Evolutionary conservation across 2,113 vertebrate genomes (phyloP).

Genomic region (Taurulus bubalis): DNA sequence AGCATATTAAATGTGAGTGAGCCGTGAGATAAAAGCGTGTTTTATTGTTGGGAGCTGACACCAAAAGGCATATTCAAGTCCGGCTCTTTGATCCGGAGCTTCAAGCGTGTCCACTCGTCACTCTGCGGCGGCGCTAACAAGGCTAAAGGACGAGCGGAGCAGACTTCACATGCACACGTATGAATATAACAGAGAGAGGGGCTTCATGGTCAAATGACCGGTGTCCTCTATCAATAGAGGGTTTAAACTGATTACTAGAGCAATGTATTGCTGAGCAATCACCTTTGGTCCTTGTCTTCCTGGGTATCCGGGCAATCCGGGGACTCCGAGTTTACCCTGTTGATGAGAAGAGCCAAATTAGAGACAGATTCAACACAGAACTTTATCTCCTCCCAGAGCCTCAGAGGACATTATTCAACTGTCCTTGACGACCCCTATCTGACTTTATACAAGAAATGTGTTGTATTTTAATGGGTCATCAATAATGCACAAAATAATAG

Average conservation of each 20-base stretch:
- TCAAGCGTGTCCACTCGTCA: conserved; percentile 65
- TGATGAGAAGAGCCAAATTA: conserved; percentile 20
- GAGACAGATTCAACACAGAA: neutral
- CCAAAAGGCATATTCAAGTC: conserved; percentile 71
- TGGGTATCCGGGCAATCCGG: conserved; percentile 94
- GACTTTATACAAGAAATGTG: neutral
- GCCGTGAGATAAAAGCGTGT: conserved; percentile 39
- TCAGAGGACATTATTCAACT: neutral
- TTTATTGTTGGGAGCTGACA: conserved; percentile 61
- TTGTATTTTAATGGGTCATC: neutral
- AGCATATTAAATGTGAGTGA: conserved; percentile 42
- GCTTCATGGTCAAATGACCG: neutral
- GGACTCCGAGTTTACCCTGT: conserved; percentile 97
- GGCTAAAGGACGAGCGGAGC: conserved; percentile 30
- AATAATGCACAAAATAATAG: neutral
- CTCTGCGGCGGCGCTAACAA: conserved; percentile 24
- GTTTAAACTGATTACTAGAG: neutral
- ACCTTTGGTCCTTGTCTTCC: conserved; percentile 98
- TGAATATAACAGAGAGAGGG: neutral
- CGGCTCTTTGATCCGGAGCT: conserved; percentile 81
- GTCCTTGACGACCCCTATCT: no score
- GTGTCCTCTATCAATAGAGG: neutral
- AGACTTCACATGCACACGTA: neutral
- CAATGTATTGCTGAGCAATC: conserved; percentile 37
- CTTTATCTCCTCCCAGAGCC: neutral